Evolutionary conservation across 2,113 vertebrate species (phyloP).

Genomic region (Rana temporaria): DNA sequence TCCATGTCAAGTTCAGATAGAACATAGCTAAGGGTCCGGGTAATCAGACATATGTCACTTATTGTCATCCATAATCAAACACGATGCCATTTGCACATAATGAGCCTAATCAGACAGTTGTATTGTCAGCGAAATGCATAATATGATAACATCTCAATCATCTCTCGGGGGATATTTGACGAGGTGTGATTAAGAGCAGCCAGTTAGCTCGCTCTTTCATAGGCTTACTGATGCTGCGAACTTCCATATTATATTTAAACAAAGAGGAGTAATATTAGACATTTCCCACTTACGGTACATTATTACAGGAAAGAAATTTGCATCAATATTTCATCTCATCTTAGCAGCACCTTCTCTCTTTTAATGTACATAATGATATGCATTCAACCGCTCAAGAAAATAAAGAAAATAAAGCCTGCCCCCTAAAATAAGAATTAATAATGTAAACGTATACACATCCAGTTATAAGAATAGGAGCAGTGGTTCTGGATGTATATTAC

Average conservation of each 20-base stretch:
- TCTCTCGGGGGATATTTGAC: neutral
- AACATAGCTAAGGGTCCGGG: neutral
- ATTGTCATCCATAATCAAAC: conserved; percentile 18
- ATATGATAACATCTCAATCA: conserved; percentile 14
- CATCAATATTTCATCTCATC: neutral
- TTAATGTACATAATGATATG: neutral
- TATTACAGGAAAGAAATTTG: neutral
- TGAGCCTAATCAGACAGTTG: conserved; percentile 32
- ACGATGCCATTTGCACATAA: conserved; percentile 28
- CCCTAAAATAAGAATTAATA: too few relatives aligned
- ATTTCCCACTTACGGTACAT: neutral
- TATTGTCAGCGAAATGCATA: conserved; percentile 28
- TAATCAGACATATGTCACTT: conserved; percentile 22
- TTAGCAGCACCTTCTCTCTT: neutral
- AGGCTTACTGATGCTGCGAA: neutral
- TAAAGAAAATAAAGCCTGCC: too few relatives aligned
- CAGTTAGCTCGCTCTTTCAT: neutral
- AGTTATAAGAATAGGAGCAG: too few relatives aligned
- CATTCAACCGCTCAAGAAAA: too few relatives aligned
- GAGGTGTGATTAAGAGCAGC: conserved; percentile 14
- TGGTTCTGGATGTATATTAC: too few relatives aligned
- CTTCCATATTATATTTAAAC: neutral
- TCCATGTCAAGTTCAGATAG: neutral
- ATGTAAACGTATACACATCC: too few relatives aligned
- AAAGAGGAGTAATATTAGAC: neutral